Conservation (phyloP, 2,797 vertebrate genomes). For the Carcharodon carcharias region DNA sequence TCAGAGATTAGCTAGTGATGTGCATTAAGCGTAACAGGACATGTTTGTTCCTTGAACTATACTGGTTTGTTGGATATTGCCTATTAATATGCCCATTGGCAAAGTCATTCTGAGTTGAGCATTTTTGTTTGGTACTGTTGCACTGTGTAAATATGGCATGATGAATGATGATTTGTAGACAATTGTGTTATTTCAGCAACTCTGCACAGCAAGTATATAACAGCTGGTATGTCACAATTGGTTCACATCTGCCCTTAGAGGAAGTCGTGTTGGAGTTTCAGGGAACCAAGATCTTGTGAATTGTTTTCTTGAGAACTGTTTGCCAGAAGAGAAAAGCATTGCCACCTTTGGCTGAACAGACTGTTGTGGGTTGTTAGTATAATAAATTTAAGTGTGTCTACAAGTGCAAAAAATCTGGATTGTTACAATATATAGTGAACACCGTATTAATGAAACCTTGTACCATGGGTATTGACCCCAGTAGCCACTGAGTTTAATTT, state of each 20-base stretch:
- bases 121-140: constrained; percentile 36
- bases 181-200: constrained; percentile 43
- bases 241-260: constrained; percentile 41
- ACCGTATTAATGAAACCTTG: background rate
- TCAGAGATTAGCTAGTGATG: background rate
- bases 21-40: background rate
- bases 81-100: background rate
- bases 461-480: background rate
- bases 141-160: constrained; percentile 42
- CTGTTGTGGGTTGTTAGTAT: background rate
- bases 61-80: background rate
- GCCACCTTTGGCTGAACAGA: constrained; percentile 38
- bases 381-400: background rate
- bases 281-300: constrained; percentile 3
- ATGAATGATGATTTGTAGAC: constrained; percentile 42
- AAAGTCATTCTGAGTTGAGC: background rate
- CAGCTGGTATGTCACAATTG: constrained; percentile 43
- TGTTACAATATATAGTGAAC: background rate
- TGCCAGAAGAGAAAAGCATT: background rate
- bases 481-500: background rate
- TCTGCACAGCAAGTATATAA: constrained; percentile 38
- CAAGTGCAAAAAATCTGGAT: background rate
- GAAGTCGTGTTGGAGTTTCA: constrained; percentile 38
- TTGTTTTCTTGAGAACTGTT: background rate
- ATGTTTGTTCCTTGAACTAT: constrained; percentile 1